A percentile compares a stretch with the other conserved stretches of the same genome.
Conservation (phyloP, 53 echinoderm and acorn worm species). For the Actinopyga echinites region DNA sequence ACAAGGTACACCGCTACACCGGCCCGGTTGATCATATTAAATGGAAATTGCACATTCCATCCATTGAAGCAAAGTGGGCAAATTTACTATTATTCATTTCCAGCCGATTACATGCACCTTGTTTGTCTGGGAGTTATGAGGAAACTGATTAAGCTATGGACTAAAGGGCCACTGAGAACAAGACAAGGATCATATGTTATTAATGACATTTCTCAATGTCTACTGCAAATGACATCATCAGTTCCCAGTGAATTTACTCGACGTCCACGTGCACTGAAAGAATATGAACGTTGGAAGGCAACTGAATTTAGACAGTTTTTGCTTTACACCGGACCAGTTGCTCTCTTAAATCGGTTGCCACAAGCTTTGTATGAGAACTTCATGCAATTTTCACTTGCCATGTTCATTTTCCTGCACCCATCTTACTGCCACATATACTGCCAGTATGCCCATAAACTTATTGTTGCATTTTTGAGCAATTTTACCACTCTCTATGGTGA, state of each 20-base stretch:
- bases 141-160: slow-evolving; percentile 53
- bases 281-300: slow-evolving; percentile 67
- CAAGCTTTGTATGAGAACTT: slow-evolving; percentile 48
- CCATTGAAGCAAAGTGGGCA: no score
- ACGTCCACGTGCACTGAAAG: slow-evolving; percentile 44
- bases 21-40: no score
- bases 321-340: slow-evolving; percentile 64
- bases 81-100: no score
- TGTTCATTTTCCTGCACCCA: slow-evolving; percentile 49
- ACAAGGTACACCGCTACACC: no score
- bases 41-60: no score
- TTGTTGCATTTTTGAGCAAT: slow-evolving; percentile 56
- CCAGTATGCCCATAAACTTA: slow-evolving; percentile 59
- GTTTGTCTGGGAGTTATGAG: slow-evolving; percentile 56
- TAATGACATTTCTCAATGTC: not conserved
- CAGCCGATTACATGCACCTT: no score
- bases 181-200: not conserved
- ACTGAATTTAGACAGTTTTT: slow-evolving; percentile 69
- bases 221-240: not conserved
- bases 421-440: slow-evolving; percentile 2
- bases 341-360: slow-evolving; percentile 23
- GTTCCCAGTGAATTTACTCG: slow-evolving; percentile 50
- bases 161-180: slow-evolving; percentile 51
- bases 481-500: slow-evolving; percentile 51
- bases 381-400: slow-evolving; percentile 50